Evolutionary conservation across 2,888 invertebrate genomes (phyloP).

Genomic region (Epistrophella euchroma): DNA sequence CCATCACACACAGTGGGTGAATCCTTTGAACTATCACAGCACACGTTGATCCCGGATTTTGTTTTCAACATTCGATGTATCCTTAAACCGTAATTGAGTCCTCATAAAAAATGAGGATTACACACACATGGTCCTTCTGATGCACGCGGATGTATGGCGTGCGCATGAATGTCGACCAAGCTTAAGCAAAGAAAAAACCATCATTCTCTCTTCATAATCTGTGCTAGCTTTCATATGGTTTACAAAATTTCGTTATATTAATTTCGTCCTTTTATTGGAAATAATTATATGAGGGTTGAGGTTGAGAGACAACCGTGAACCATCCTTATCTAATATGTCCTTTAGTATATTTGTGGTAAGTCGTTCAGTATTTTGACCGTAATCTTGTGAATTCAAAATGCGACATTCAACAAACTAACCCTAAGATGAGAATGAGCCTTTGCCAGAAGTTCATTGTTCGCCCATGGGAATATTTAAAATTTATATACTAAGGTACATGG

Average conservation of each 20-base stretch:
- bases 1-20: slow-evolving; percentile 40
- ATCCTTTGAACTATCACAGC: slow-evolving; percentile 54
- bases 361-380: slow-evolving; percentile 16
- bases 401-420: slow-evolving; percentile 30
- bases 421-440: background rate
- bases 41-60: slow-evolving; percentile 54
- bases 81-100: slow-evolving; percentile 58
- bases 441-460: background rate
- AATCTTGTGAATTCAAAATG: slow-evolving; percentile 38
- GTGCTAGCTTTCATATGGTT: slow-evolving; percentile 40
- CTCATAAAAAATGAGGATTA: slow-evolving; percentile 66
- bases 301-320: background rate
- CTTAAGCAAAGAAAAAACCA: slow-evolving; percentile 20
- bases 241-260: slow-evolving; percentile 52
- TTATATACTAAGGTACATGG: background rate
- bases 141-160: slow-evolving; percentile 23
- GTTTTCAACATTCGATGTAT: slow-evolving; percentile 37
- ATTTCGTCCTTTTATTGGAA: slow-evolving; percentile 38
- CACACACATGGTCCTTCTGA: slow-evolving; percentile 26
- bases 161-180: slow-evolving; percentile 4
- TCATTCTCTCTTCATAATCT: slow-evolving; percentile 21
- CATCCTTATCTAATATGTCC: background rate
- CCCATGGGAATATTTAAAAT: slow-evolving; percentile 33
- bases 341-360: slow-evolving; percentile 25
- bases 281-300: slow-evolving; percentile 18